Evolutionary conservation across 2,113 vertebrate genomes (phyloP).

Genomic region (Nothocercus julius): DNA sequence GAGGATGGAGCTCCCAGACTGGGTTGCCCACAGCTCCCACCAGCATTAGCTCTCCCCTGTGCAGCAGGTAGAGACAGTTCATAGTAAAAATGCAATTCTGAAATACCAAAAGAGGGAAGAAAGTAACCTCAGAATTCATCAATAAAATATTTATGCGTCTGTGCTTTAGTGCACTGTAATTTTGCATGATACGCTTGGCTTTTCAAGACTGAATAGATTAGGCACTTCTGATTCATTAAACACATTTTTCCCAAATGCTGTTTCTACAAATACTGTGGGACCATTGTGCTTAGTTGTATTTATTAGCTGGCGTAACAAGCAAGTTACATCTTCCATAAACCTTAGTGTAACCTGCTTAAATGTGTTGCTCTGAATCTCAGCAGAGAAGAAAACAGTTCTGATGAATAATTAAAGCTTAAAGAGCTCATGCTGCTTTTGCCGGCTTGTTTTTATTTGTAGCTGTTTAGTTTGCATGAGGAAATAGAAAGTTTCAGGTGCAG

Average conservation of each 20-base stretch:
- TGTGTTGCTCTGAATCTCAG: constrained; percentile 32
- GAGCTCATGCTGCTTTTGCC: not conserved
- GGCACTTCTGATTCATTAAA: constrained; percentile 57
- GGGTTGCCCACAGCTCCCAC: not conserved
- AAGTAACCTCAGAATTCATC: not conserved
- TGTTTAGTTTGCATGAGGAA: constrained; percentile 50
- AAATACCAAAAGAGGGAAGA: not conserved
- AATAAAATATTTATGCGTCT: constrained; percentile 54
- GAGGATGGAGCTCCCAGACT: not conserved
- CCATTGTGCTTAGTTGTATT: constrained; percentile 41
- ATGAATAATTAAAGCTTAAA: constrained; percentile 71
- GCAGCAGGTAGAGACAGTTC: not conserved
- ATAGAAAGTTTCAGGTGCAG: constrained; percentile 31
- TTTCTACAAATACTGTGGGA: constrained; percentile 41
- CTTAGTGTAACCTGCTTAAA: not conserved
- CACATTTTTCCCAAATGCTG: constrained; percentile 20
- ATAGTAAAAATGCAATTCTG: constrained; percentile 4
- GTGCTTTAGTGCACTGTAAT: constrained; percentile 35
- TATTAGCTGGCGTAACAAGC: constrained; percentile 53
- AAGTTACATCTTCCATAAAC: constrained; percentile 2
- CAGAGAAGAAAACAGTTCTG: constrained; percentile 35
- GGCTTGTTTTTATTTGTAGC: constrained; percentile 42
- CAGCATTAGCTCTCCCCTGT: not conserved
- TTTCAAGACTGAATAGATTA: constrained; percentile 59
- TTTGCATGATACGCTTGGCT: constrained; percentile 50